These are phyloP conservation scores for Ceratoteleas bidentatus DNA, from an alignment of 1,140 invertebrate genomes.

Conservation along the genomic window DNA sequence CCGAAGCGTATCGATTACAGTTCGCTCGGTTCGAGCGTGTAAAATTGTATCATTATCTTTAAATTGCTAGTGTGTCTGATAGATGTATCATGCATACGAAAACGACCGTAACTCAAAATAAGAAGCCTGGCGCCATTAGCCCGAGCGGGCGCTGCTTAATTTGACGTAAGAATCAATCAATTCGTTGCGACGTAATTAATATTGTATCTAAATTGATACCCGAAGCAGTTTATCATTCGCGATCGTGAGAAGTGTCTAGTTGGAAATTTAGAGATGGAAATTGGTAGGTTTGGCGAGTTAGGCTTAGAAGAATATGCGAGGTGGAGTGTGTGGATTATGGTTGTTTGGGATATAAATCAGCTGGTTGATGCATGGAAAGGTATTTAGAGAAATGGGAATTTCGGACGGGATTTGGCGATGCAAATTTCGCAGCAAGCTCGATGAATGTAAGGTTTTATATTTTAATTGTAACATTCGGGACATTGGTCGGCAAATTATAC, in stretches of 20 bases:
- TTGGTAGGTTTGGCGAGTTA: not conserved
- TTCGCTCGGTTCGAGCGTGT: constrained; percentile 49
- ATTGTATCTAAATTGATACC: constrained; percentile 20
- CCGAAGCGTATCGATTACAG: constrained; percentile 51
- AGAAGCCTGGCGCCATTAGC: constrained; percentile 28
- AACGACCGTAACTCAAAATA: constrained; percentile 55
- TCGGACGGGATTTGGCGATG: not conserved
- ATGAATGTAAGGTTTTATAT: too few species aligned
- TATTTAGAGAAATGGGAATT: not conserved
- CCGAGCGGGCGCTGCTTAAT: constrained; percentile 41
- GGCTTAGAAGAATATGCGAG: not conserved
- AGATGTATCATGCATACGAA: constrained; percentile 56
- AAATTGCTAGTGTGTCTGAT: constrained; percentile 52
- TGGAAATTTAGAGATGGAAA: constrained; percentile 6
- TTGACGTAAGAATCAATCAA: constrained; percentile 51
- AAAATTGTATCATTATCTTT: constrained; percentile 66
- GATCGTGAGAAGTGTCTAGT: not conserved
- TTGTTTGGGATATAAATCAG: not conserved
- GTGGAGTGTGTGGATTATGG: not conserved
- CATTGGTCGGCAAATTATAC: too few species aligned
- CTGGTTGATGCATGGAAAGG: not conserved
- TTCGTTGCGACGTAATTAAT: constrained; percentile 32
- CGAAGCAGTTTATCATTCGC: constrained; percentile 20
- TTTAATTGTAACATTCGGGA: too few species aligned
- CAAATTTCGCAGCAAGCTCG: too few species aligned